phyloP scores from a whole-genome alignment of 35 echinoderm and acorn worm species.

The Lytechinus variegatus region DNA sequence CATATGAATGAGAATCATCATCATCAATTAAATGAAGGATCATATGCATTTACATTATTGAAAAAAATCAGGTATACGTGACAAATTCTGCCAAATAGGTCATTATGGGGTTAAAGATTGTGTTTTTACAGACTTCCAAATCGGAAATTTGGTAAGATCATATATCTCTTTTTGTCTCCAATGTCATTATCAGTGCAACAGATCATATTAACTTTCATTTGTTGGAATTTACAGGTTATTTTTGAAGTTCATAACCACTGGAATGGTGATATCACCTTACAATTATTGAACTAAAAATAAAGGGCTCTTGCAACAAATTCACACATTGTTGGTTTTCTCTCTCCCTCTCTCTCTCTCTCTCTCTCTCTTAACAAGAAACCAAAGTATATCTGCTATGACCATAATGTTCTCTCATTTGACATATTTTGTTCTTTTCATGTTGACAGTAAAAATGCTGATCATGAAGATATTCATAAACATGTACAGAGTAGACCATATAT shows the following conservation, averaged over 20 bases:
- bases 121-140: not conserved
- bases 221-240: not conserved
- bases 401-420: too few species aligned
- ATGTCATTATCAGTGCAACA: not conserved
- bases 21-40: too few species aligned
- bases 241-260: not conserved
- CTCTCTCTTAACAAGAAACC: too few species aligned
- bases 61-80: not conserved
- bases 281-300: not conserved
- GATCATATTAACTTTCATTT: not conserved
- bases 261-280: not conserved
- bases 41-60: too few species aligned
- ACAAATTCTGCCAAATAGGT: not conserved
- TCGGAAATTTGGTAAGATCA: not conserved
- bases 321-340: too few species aligned
- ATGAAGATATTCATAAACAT: too few species aligned
- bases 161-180: not conserved
- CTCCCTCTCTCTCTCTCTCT: too few species aligned
- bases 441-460: too few species aligned
- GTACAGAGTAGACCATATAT: too few species aligned
- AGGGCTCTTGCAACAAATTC: too few species aligned
- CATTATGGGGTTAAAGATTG: not conserved
- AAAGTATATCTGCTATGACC: too few species aligned
- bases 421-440: too few species aligned
- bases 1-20: not conserved